Evolutionary conservation across 2,797 vertebrate species (phyloP), one percentile per base, ranked within the genome.

Genomic region (Halcyon leucocephala): DNA sequence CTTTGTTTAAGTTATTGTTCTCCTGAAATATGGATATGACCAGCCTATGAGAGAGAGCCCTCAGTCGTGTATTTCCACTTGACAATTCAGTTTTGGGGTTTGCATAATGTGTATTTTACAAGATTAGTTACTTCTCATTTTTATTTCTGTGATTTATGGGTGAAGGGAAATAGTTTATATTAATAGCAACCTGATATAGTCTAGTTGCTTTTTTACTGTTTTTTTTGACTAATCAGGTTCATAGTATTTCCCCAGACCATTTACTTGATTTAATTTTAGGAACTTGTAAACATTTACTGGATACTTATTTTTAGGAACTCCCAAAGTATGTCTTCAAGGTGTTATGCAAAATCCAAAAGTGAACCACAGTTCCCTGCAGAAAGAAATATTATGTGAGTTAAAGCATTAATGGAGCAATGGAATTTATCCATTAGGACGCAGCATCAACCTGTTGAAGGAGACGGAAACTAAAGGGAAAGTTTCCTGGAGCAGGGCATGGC

Each of bases 111-210:
- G 1, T 93, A 39, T 85, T 79, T 82, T 89, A 82, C 62, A 74
- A 39, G 24, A 69, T 60, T 54, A 92, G 86, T 72, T 90, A 90
- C 85, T 95, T 94, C 92, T 93, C 44, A 3, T 1, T 97, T 95
- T 96, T 91, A 77, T 96, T 97, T 97, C 80, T 95, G 66, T 74
- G 85, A 82, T 91, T 82, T 82, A 70, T 82, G 49, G 6, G 26
- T 81, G 74, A 92, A 89, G 51, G 65, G 69, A 96, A 93, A 48
- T 84, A 24, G 52, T 79, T 77, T 85, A 26, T 77, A 48, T 86
- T 94, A 67, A 78, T 80, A 95, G 55, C 42, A 82, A 37, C 41
- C 41, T 69, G 44, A 73, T 93, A 41, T 64, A 69, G 44, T 69
- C 3, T 2, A 80, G 57, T 67, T 92, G n/a, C 20, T 37, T 93